Percentiles rank a stretch among this genome's conserved stretches.
Evolutionary conservation across 1,140 invertebrate species (phyloP).

Genomic region (Drosophila lacteicornis): DNA sequence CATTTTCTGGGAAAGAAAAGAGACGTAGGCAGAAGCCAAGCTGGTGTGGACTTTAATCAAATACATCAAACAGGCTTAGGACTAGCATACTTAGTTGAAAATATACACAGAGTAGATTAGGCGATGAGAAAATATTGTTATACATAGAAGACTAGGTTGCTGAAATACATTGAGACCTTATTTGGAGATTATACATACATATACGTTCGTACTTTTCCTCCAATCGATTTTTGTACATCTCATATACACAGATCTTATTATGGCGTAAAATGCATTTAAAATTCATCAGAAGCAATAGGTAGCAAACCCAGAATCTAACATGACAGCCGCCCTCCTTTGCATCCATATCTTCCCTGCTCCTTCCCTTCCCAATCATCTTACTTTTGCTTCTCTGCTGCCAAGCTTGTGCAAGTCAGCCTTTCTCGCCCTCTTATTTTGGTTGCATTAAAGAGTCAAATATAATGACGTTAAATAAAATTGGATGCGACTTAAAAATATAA

Average conservation of each 20-base stretch:
- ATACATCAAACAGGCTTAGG: conserved; percentile 36
- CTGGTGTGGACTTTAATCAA: conserved; percentile 40
- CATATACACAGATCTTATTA: conserved; percentile 30
- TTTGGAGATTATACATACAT: conserved; percentile 47
- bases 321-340: conserved; percentile 52
- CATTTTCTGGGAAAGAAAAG: conserved; percentile 43
- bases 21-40: conserved; percentile 8
- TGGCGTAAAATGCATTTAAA: conserved; percentile 54
- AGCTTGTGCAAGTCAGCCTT: conserved; percentile 57
- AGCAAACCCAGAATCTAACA: conserved; percentile 36
- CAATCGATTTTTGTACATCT: conserved; percentile 8
- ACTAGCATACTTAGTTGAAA: neutral
- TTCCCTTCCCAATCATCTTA: conserved; percentile 5
- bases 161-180: conserved; percentile 37
- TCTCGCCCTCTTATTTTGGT: conserved; percentile 34
- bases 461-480: conserved; percentile 84
- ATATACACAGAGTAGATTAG: neutral
- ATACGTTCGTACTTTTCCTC: neutral
- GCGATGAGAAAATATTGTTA: neutral
- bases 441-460: conserved; percentile 80
- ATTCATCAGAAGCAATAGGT: conserved; percentile 48
- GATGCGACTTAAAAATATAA: conserved; percentile 81
- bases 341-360: conserved; percentile 34
- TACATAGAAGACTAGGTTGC: conserved; percentile 5
- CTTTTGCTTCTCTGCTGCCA: conserved; percentile 22